These are phyloP conservation scores for Dasyurus viverrinus DNA, from an alignment of 2,113 vertebrate genomes.

Conservation along the genomic window DNA sequence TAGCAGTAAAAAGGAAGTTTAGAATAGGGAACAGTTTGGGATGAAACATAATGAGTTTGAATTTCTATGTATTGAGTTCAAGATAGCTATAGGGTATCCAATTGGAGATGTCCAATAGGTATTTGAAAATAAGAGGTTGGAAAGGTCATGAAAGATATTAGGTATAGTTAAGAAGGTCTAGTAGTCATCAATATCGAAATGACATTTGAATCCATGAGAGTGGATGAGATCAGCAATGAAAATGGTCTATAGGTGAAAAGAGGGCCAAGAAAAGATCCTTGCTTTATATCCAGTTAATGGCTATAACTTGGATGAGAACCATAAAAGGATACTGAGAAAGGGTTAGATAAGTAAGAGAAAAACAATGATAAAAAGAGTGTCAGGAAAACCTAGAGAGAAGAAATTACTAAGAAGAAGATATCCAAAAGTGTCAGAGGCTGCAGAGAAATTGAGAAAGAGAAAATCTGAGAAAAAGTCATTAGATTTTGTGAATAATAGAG, in stretches of 20 bases:
- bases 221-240: neutral
- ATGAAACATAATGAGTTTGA: too few relatives aligned
- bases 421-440: neutral
- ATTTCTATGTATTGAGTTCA: too few relatives aligned
- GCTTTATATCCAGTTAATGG: neutral
- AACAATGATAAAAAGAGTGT: neutral
- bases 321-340: neutral
- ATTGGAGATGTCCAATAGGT: too few relatives aligned
- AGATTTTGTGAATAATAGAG: neutral
- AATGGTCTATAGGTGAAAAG: neutral
- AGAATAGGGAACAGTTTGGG: too few relatives aligned
- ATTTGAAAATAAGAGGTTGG: too few relatives aligned
- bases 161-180: too few relatives aligned
- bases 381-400: neutral
- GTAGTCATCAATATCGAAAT: neutral
- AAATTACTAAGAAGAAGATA: neutral
- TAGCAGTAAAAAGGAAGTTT: too few relatives aligned
- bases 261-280: neutral
- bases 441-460: neutral
- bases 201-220: neutral
- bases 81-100: too few relatives aligned
- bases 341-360: neutral
- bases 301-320: neutral
- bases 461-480: neutral
- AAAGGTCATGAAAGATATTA: too few relatives aligned